Evolutionary conservation across 1,140 invertebrate genomes (phyloP).

Genomic region (Tetramorium parvispinum): DNA sequence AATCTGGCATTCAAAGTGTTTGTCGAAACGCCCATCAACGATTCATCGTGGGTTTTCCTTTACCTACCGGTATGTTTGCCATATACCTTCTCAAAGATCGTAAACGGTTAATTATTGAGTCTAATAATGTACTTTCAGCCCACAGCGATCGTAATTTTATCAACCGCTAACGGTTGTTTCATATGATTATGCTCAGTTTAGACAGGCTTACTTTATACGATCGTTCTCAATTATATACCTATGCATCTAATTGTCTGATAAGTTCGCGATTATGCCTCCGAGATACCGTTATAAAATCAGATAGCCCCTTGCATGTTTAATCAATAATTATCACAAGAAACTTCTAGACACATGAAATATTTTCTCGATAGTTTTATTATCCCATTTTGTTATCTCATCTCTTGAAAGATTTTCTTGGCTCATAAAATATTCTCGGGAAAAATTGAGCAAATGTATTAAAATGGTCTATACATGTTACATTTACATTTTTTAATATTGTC

Average conservation of each 20-base stretch:
- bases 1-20: slow-evolving; percentile 20
- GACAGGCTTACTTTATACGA: slow-evolving; percentile 43
- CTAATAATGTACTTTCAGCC: slow-evolving; percentile 37
- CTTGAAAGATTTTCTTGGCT: neutral
- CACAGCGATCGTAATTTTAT: slow-evolving; percentile 42
- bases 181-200: slow-evolving; percentile 42
- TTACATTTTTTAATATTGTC: neutral
- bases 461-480: neutral
- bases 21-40: slow-evolving; percentile 37
- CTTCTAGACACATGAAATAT: neutral
- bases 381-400: no score
- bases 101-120: slow-evolving; percentile 50
- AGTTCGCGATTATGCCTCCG: slow-evolving; percentile 30
- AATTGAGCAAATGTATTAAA: neutral
- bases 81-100: neutral
- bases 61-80: slow-evolving; percentile 15
- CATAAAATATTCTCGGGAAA: neutral
- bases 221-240: slow-evolving; percentile 42
- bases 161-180: slow-evolving; percentile 45
- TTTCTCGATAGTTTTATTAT: neutral
- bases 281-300: slow-evolving; percentile 37
- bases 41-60: slow-evolving; percentile 21
- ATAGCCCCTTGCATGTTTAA: neutral
- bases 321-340: slow-evolving; percentile 1
- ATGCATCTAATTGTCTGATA: slow-evolving; percentile 46